Conservation (phyloP, 2,888 invertebrate genomes). For the Adineta ricciae region DNA sequence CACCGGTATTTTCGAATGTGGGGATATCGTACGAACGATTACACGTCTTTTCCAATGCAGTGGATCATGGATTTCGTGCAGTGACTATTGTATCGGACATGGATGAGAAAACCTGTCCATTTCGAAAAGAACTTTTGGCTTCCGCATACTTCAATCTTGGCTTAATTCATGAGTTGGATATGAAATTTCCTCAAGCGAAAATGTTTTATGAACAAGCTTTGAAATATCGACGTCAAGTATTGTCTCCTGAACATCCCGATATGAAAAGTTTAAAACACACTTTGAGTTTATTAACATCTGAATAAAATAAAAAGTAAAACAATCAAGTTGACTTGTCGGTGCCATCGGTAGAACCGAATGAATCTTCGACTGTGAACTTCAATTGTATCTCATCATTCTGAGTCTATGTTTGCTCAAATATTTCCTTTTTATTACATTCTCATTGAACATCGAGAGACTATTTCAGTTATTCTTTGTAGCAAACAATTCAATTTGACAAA, state of each 20-base stretch:
- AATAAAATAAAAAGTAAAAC: background rate
- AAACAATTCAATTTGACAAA: too few species aligned
- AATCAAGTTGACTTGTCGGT: background rate
- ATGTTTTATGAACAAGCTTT: background rate
- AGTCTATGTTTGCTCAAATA: too few species aligned
- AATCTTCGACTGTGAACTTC: too few species aligned
- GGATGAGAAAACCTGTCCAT: background rate
- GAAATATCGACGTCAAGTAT: background rate
- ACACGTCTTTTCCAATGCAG: background rate
- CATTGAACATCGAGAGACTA: too few species aligned
- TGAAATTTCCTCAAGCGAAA: background rate
- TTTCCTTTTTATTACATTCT: too few species aligned
- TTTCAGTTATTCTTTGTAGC: too few species aligned
- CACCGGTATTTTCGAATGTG: background rate
- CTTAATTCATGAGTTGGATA: background rate
- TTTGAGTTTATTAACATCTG: background rate
- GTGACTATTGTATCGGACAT: background rate
- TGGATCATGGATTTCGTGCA: background rate
- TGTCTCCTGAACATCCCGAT: background rate
- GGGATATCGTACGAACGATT: background rate
- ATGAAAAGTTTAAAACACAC: background rate
- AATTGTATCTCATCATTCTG: too few species aligned
- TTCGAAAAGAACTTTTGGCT: background rate
- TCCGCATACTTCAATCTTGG: background rate
- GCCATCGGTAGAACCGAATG: too few species aligned